These are phyloP conservation scores for Philopedon plagiatum DNA, from an alignment of 2,888 invertebrate genomes.

Conservation along the genomic window DNA sequence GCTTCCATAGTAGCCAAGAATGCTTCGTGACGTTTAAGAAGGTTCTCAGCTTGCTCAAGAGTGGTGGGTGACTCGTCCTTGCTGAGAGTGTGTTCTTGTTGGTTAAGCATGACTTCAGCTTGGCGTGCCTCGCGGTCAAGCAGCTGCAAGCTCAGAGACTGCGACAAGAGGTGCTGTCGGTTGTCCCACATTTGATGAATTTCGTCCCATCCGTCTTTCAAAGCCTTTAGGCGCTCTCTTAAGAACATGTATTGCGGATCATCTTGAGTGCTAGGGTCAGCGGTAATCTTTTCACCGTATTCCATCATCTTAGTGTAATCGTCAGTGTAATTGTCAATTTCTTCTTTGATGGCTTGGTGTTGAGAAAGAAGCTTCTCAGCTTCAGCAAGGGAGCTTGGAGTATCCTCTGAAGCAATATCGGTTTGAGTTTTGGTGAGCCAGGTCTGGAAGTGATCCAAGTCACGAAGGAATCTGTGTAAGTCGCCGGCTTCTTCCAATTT, in stretches of 20 bases:
- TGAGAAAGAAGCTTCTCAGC: conserved; percentile 97
- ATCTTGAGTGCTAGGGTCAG: conserved; percentile 88
- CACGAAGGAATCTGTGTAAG: conserved; percentile 96
- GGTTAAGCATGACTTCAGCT: conserved; percentile 96
- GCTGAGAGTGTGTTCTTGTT: conserved; percentile 97
- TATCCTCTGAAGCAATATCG: conserved; percentile 98
- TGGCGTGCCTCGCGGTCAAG: conserved; percentile 97
- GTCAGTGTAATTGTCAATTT: conserved; percentile 98
- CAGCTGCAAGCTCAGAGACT: conserved; percentile 95
- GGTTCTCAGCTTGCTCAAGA: conserved; percentile 97
- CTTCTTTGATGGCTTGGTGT: conserved; percentile 98
- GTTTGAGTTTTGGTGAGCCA: conserved; percentile 96
- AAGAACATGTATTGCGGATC: conserved; percentile 99
- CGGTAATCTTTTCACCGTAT: conserved; percentile 95
- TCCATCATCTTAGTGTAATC: conserved; percentile 99
- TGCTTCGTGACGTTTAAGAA: conserved; percentile 97
- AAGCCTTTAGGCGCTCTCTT: conserved; percentile 95
- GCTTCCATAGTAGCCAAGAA: conserved; percentile 99
- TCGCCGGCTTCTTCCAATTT: conserved; percentile 99
- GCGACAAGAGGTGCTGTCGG: conserved; percentile 92
- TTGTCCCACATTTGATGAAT: conserved; percentile 99
- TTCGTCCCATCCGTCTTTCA: conserved; percentile 99
- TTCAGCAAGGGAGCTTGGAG: conserved; percentile 92
- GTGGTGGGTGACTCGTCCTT: conserved; percentile 96
- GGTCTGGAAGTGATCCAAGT: conserved; percentile 99